Evolutionary conservation across 2,888 invertebrate species (phyloP).

Genomic region (Melipona bicolor): DNA sequence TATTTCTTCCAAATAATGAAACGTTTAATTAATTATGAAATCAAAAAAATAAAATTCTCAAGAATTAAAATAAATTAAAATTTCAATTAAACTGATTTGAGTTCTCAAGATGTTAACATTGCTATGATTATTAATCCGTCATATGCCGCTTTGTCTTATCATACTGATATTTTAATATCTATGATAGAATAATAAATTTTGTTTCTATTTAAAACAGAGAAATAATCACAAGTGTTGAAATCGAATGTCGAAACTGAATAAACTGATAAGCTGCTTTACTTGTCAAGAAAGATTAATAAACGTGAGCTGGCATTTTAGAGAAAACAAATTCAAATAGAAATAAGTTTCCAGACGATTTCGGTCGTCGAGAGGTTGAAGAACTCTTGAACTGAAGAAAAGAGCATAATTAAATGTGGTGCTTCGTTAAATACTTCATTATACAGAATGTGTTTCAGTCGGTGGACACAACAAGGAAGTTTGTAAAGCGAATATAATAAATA

Average conservation of each 20-base stretch:
- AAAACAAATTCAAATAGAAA: not conserved
- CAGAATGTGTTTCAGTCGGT: not conserved
- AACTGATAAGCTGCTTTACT: not conserved
- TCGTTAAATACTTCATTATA: slow-evolving; percentile 2
- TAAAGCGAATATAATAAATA: not conserved
- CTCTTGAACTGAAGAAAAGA: not conserved
- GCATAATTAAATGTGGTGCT: not conserved
- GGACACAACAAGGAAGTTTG: not conserved
- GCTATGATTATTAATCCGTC: not conserved
- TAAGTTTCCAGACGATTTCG: not conserved
- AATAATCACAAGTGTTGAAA: not conserved
- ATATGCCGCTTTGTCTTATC: not conserved
- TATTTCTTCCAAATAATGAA: too few species aligned
- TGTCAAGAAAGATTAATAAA: not conserved
- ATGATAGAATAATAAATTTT: not conserved
- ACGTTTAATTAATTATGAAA: not conserved
- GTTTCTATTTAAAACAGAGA: not conserved
- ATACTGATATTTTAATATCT: not conserved
- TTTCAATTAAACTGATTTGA: not conserved
- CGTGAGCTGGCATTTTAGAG: not conserved
- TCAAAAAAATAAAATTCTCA: not conserved
- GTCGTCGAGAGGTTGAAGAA: not conserved
- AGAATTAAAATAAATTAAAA: not conserved
- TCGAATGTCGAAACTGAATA: not conserved
- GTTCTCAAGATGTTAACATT: not conserved